Percentiles rank a stretch among this genome's conserved stretches.
Conservation (phyloP, 2,113 vertebrate species). For the Circaetus cinerascens region DNA sequence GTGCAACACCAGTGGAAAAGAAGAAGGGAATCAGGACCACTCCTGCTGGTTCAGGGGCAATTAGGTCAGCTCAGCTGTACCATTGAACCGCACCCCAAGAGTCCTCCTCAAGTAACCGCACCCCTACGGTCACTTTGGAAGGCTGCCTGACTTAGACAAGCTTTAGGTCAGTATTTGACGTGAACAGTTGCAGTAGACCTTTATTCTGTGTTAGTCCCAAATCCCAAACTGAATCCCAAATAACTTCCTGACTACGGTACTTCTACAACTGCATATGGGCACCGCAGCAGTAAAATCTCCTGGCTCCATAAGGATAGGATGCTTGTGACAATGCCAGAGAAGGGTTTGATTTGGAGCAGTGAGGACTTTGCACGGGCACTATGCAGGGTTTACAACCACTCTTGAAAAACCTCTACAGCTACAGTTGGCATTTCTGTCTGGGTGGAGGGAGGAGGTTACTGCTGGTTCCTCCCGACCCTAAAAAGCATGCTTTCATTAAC, state of each 20-base stretch:
- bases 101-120: neutral
- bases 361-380: neutral
- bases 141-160: neutral
- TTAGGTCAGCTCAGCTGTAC: neutral
- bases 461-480: neutral
- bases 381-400: neutral
- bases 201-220: neutral
- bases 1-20: neutral
- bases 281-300: neutral
- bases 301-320: neutral
- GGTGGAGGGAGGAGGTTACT: neutral
- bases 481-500: neutral
- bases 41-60: neutral
- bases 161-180: neutral
- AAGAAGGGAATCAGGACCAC: neutral
- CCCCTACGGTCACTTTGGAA: rapidly evolving
- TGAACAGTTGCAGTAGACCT: neutral
- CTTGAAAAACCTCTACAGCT: neutral
- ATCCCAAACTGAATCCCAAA: neutral
- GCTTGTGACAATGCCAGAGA: neutral
- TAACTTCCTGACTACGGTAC: neutral
- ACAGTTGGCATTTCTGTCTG: neutral
- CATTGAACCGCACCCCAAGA: rapidly evolving
- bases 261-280: neutral
- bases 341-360: neutral